Base-by-base conservation (phyloP, 2,797 vertebrate species). In the Sciurus vulgaris region DNA sequence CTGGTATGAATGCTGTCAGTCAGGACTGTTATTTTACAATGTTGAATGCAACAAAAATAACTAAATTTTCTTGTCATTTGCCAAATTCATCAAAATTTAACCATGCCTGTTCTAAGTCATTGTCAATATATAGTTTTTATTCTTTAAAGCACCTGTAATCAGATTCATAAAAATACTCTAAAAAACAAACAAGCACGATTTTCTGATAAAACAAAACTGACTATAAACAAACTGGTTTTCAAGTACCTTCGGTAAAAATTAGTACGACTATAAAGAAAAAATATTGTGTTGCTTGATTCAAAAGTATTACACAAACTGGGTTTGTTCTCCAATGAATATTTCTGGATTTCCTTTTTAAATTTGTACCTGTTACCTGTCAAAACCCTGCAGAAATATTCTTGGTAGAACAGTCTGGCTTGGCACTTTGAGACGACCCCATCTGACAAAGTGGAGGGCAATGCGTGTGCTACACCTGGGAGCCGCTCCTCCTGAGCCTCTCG, bases 51-150 rank as follows among this genome's bases (percentile, higher is more conserved):
- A 94, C 69, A 94, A 89, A 67, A 84, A 89, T 49, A 84, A 89
- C 49, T 77, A 89, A 70, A 51, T 41, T 44, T 11, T 67, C 63
- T 61, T 70, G 13, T 70, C 24, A 78, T 59, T 30, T 84, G 69
- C 35, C 72, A 73, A 79, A 81, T 28, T 74, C 86, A 94, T 81
- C 69, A 83, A 83, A 89, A 56, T 89, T 70, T 69, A 89, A 61
- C 4, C 35, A 69, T 14, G 30, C 44, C 13, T 76, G 65, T 44
- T 88, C 14, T 35, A 15, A 51, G 61, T 41, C 44, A 61, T 49
- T 74, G 41, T 38, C 17, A 56, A 84, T 26, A 3, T 49, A 93
- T 15, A 59, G 33, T 49, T 59, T 77, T 69, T 30, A 72, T 28
- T 85, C 49, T 89, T 63, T 56, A 28, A 83, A 67, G 47, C 26